Evolutionary conservation across 1,140 invertebrate species (phyloP).

Genomic region (Heliconius hewitsoni): DNA sequence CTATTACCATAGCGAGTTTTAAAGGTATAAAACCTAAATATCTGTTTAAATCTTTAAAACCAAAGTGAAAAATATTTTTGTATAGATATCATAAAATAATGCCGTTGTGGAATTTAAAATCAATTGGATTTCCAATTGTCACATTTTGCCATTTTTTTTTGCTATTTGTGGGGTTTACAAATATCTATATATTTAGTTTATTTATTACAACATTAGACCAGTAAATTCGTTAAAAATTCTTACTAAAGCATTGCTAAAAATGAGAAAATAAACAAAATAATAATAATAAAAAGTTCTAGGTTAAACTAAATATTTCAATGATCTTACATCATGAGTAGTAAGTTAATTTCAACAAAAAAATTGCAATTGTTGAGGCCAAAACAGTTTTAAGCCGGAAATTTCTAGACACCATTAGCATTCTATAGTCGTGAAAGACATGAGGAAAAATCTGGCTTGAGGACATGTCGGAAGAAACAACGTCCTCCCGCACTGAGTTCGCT

Average conservation of each 20-base stretch:
- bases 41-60: too few relatives aligned
- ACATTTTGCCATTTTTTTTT: too few relatives aligned
- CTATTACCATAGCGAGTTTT: neutral
- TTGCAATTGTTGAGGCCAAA: conserved; percentile 20
- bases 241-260: neutral
- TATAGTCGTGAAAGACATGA: conserved; percentile 46
- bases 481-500: conserved; percentile 41
- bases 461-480: conserved; percentile 41
- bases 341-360: conserved; percentile 6
- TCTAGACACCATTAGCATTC: conserved; percentile 54
- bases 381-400: conserved; percentile 42
- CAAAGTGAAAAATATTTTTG: too few relatives aligned
- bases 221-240: too few relatives aligned
- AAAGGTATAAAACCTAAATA: too few relatives aligned
- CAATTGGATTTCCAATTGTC: too few relatives aligned
- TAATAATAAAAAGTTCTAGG: neutral
- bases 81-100: too few relatives aligned
- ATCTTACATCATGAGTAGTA: neutral
- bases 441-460: conserved; percentile 48
- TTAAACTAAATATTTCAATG: neutral
- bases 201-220: too few relatives aligned
- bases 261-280: neutral
- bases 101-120: too few relatives aligned
- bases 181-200: neutral
- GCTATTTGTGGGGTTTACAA: neutral